Evolutionary conservation across 2,113 vertebrate genomes (phyloP).

Genomic region (Microcebus jonahi): DNA sequence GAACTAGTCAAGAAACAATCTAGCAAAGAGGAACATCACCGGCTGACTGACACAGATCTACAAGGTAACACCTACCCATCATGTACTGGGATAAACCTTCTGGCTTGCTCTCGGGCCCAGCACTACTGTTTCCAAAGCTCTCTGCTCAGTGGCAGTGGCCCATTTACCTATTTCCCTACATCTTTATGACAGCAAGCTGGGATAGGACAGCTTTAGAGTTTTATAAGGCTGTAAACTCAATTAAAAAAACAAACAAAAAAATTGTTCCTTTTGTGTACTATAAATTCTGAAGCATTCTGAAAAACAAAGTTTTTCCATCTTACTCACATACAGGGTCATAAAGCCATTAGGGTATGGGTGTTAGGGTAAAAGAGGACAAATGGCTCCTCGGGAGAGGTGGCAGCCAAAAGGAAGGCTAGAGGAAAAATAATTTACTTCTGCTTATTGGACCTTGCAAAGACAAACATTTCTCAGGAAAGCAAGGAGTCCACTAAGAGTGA

Average conservation of each 20-base stretch:
- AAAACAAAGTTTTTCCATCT: background rate
- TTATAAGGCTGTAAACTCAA: background rate
- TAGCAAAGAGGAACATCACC: background rate
- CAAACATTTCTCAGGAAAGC: background rate
- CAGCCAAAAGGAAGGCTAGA: background rate
- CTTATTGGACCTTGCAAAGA: background rate
- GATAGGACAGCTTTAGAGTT: background rate
- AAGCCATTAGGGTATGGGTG: background rate
- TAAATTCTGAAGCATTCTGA: background rate
- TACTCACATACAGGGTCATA: background rate
- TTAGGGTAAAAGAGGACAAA: background rate
- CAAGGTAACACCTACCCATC: background rate
- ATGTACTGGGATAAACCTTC: background rate
- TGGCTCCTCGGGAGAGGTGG: background rate
- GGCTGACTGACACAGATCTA: background rate
- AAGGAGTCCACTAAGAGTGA: background rate
- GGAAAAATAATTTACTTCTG: background rate
- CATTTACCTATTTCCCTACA: conserved; percentile 24
- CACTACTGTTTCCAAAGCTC: background rate
- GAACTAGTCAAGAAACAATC: background rate
- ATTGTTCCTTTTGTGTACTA: background rate
- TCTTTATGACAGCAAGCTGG: background rate
- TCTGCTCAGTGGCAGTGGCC: background rate
- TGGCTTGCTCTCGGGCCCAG: background rate
- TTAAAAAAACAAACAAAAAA: background rate